Evolutionary conservation across 2,888 invertebrate species (phyloP).

Genomic region (Ophion obscuratus): DNA sequence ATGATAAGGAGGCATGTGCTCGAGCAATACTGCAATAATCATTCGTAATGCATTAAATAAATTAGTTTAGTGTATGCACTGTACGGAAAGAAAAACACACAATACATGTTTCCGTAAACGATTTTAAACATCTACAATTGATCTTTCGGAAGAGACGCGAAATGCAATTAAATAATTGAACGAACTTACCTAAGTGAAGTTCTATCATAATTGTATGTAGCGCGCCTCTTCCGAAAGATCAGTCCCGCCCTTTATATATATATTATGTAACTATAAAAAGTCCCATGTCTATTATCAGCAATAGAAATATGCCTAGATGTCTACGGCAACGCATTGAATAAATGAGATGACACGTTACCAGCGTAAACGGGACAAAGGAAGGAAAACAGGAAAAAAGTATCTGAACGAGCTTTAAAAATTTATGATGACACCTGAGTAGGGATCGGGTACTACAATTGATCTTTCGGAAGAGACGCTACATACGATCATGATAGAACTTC

Average conservation of each 20-base stretch:
- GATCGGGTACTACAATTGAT: too few relatives aligned
- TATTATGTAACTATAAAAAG: background rate
- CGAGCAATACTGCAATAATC: background rate
- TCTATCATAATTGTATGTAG: constrained; percentile 1
- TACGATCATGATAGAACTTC: too few relatives aligned
- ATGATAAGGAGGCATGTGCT: background rate
- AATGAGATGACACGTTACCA: too few relatives aligned
- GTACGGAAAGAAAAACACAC: background rate
- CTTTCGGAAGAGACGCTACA: too few relatives aligned
- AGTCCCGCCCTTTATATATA: constrained; percentile 3
- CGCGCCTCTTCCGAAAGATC: constrained; percentile 6
- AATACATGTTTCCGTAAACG: too few relatives aligned
- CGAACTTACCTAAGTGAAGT: background rate
- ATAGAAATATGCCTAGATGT: constrained; percentile 5
- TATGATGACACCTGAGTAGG: too few relatives aligned
- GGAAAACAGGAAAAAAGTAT: too few relatives aligned
- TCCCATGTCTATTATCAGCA: constrained; percentile 19
- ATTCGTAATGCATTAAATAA: too few relatives aligned
- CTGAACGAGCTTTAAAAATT: too few relatives aligned
- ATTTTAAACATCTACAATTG: too few relatives aligned
- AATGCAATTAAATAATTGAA: constrained; percentile 10
- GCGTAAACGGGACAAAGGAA: too few relatives aligned
- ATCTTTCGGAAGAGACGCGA: constrained; percentile 61
- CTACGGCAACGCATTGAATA: background rate
- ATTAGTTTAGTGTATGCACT: too few relatives aligned